phyloP scores from a whole-genome alignment of 1,140 invertebrate species.

The Holcopasites calliopsidis region DNA sequence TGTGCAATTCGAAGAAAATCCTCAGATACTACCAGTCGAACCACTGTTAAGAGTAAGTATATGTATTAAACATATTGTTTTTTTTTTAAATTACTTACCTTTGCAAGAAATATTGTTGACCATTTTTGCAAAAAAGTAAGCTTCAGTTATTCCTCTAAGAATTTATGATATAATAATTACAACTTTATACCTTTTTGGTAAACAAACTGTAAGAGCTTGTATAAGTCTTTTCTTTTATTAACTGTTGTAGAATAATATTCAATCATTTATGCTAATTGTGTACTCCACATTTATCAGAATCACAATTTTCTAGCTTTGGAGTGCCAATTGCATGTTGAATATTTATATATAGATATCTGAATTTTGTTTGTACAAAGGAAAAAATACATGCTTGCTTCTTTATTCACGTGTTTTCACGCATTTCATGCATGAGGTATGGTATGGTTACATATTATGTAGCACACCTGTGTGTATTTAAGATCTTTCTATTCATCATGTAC shows the following conservation, averaged over 20 bases:
- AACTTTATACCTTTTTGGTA: no score
- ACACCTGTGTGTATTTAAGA: slow-evolving; percentile 62
- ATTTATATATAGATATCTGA: neutral
- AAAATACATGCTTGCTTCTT: slow-evolving; percentile 7
- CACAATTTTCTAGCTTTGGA: neutral
- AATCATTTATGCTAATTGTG: no score
- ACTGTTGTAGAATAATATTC: no score
- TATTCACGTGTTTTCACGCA: slow-evolving; percentile 45
- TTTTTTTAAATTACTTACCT: neutral
- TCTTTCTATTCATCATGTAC: slow-evolving; percentile 50
- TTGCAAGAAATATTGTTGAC: neutral
- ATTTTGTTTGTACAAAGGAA: neutral
- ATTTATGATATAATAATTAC: no score
- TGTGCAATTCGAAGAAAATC: slow-evolving; percentile 75
- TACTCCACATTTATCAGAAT: no score
- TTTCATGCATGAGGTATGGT: slow-evolving; percentile 71
- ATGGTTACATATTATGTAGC: slow-evolving; percentile 66
- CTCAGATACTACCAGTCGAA: slow-evolving; percentile 71
- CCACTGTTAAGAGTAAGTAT: slow-evolving; percentile 60
- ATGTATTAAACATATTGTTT: slow-evolving; percentile 16
- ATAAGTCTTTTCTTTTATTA: no score
- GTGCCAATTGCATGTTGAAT: neutral
- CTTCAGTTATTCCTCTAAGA: no score
- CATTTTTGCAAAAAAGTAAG: no score
- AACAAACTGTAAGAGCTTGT: no score